Evolutionary conservation across 2,888 invertebrate species (phyloP), one percentile per base, ranked within the genome.

Genomic region (Tyria jacobaeae): DNA sequence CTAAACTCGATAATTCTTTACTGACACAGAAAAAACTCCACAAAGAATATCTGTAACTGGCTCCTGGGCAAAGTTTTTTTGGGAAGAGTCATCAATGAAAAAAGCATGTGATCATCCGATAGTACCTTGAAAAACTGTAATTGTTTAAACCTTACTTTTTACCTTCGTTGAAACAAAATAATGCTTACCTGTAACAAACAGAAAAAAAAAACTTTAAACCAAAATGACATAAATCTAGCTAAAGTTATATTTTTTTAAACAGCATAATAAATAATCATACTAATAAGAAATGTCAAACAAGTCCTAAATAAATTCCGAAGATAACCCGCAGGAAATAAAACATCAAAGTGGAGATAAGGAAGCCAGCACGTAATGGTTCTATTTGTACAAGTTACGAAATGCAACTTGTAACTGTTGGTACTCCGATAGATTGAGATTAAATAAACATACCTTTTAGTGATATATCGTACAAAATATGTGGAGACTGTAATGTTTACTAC

Each of bases 321-420:
- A 90, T 89, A 89, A 88, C 85, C 12, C 82, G 76, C 85, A 87
- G 90, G 89, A 89, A 91, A 91, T 90, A 89, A 89, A 90, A 90
- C 89, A 83, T 91, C 90, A 89, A 89, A 89, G 86, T 83, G 73
- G 55, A 81, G 86, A 87, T 89, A 87, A 88, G 79, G 69, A 64
- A 57, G 55, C 63, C 50, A 55, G 68, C 57, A 62, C 65, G 68
- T 70, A 78, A 78, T 75, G 70, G 63, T 71, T 71, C 73, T 82
- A 79, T 81, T 83, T 81, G 80, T 78, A 75, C 68, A 75, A 44
- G 70, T 83, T 79, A 74, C 78, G 78, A 75, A 79, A 83, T 57
- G 21, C 39, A 47, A 66, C 64, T 68, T 64, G 62, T 64, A 60
- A 61, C 53, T 63, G 66, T 56, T 62, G 17, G 58, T 44, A 34